Conservation (phyloP, 2,888 invertebrate species). For the Helobdella robusta region DNA sequence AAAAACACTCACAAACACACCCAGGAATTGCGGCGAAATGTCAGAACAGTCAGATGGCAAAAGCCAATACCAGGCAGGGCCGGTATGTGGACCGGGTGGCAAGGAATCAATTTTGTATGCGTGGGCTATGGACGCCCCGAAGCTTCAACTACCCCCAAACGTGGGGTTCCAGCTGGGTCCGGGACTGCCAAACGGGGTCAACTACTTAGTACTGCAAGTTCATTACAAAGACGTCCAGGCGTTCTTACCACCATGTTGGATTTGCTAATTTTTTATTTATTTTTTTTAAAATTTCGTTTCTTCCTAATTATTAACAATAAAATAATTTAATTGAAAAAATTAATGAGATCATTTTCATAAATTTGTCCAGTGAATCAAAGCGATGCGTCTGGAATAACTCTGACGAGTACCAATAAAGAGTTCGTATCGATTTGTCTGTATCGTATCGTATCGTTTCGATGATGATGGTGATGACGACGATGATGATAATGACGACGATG, state of each 20-base stretch:
- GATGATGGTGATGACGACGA: slow-evolving; percentile 12
- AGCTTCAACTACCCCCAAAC: slow-evolving; percentile 52
- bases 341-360: no score
- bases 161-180: slow-evolving; percentile 56
- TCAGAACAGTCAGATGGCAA: no score
- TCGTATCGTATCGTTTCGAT: background rate
- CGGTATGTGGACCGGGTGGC: slow-evolving; percentile 40
- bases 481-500: slow-evolving; percentile 12
- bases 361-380: slow-evolving; percentile 45
- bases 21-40: no score
- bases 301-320: no score
- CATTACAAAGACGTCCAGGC: slow-evolving; percentile 52
- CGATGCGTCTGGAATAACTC: slow-evolving; percentile 46
- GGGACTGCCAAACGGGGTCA: slow-evolving; percentile 50
- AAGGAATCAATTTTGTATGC: slow-evolving; percentile 54
- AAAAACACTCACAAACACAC: no score
- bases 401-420: slow-evolving; percentile 17
- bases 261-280: background rate
- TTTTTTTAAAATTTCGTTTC: no score
- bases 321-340: no score
- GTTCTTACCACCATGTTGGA: slow-evolving; percentile 41
- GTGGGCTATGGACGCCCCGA: slow-evolving; percentile 58
- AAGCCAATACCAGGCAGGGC: slow-evolving; percentile 35
- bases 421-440: slow-evolving; percentile 8
- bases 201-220: slow-evolving; percentile 55